Conservation (phyloP, 2,797 vertebrate species). For the Jordanella pulchra region DNA sequence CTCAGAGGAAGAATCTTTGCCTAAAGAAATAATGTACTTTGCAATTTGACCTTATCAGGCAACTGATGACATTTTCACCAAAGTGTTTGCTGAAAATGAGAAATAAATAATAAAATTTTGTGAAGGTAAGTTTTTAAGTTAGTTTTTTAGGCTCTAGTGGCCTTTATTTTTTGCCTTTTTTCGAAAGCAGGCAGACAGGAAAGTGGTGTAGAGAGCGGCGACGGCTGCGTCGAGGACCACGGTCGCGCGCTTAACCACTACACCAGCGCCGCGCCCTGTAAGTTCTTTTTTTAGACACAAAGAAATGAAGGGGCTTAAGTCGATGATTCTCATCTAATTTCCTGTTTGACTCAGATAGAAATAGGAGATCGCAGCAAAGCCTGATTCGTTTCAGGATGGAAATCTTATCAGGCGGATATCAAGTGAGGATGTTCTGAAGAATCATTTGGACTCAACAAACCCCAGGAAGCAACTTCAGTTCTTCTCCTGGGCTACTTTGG, state of each 20-base stretch:
- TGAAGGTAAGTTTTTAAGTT: background rate
- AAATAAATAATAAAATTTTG: background rate
- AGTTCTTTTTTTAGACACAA: too few species aligned
- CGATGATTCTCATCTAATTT: slow-evolving; percentile 65
- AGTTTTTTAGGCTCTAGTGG: too few species aligned
- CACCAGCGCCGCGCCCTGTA: too few species aligned
- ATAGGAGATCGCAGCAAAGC: slow-evolving; percentile 21
- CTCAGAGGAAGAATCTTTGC: slow-evolving; percentile 22
- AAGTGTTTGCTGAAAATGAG: background rate
- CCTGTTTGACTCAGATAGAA: slow-evolving; percentile 57
- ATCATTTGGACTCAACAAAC: slow-evolving; percentile 57
- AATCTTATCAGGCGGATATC: slow-evolving; percentile 65
- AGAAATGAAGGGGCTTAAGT: slow-evolving; percentile 16
- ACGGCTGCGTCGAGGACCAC: too few species aligned
- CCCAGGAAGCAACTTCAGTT: slow-evolving; percentile 44
- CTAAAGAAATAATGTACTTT: slow-evolving; percentile 25
- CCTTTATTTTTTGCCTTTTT: too few species aligned
- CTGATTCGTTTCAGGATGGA: slow-evolving; percentile 56
- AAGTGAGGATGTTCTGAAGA: slow-evolving; percentile 43
- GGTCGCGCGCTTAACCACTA: too few species aligned
- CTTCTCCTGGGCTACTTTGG: slow-evolving; percentile 62
- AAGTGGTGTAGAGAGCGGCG: too few species aligned
- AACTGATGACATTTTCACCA: slow-evolving; percentile 15
- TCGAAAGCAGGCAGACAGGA: too few species aligned
- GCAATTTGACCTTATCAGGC: slow-evolving; percentile 18